A percentile compares a stretch with the other conserved stretches of the same genome.
phyloP scores from a whole-genome alignment of 23 tunicate species.

The Halocynthia aurantium region DNA sequence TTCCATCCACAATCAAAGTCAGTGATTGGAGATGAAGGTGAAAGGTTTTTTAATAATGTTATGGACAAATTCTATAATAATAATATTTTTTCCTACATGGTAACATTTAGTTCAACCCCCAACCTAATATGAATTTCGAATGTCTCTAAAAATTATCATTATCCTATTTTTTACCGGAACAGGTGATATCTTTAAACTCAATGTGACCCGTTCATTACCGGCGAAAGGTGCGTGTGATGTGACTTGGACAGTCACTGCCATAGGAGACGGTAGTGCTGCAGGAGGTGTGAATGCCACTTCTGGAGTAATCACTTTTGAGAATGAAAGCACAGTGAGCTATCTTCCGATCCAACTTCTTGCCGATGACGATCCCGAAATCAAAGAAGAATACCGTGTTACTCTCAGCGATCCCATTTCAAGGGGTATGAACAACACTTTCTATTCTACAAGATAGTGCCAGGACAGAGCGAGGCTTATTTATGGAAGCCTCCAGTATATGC shows the following conservation, averaged over 20 bases:
- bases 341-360: slow-evolving; percentile 25
- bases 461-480: no score
- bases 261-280: slow-evolving; percentile 9
- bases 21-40: slow-evolving; percentile 72
- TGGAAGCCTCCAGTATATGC: no score
- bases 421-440: slow-evolving; percentile 4
- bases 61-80: no score
- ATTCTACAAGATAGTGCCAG: background rate
- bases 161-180: background rate
- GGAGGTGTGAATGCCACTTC: slow-evolving; percentile 49
- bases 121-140: no score
- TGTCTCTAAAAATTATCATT: no score
- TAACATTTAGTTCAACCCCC: no score
- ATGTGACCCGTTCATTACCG: slow-evolving; percentile 46
- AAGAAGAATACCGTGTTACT: slow-evolving; percentile 41
- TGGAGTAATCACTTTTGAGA: slow-evolving; percentile 29
- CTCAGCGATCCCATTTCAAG: slow-evolving; percentile 13
- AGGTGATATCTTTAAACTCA: slow-evolving; percentile 44
- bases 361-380: slow-evolving; percentile 52
- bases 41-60: background rate
- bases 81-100: no score
- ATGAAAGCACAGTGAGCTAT: slow-evolving; percentile 12
- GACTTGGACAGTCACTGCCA: slow-evolving; percentile 30
- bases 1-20: slow-evolving; percentile 31
- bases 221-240: slow-evolving; percentile 63